phyloP scores from a whole-genome alignment of 2,113 vertebrate genomes.

The Hippoglossus stenolepis region DNA sequence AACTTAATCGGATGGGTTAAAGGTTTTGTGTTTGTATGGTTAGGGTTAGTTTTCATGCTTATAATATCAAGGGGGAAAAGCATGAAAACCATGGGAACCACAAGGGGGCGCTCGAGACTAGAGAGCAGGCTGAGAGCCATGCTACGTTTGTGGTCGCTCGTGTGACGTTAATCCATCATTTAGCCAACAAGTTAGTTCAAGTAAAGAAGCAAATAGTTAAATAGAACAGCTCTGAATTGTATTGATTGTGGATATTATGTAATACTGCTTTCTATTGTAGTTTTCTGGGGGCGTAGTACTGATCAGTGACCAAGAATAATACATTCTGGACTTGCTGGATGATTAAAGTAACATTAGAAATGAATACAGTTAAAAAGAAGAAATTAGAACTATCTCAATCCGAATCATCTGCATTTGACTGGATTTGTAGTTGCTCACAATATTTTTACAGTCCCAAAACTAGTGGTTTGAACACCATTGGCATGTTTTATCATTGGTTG shows the following conservation, averaged over 20 bases:
- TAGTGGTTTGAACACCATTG: background rate
- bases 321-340: too few species aligned
- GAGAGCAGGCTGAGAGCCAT: background rate
- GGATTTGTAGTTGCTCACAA: background rate
- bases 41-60: background rate
- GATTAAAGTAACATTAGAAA: too few species aligned
- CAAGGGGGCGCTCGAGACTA: constrained; percentile 27
- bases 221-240: background rate
- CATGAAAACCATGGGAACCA: background rate
- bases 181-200: background rate
- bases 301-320: too few species aligned
- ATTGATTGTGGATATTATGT: too few species aligned
- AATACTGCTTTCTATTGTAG: too few species aligned
- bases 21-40: background rate
- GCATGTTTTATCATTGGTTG: background rate
- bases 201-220: background rate
- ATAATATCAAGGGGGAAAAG: background rate
- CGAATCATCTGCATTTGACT: background rate
- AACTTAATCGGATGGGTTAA: background rate
- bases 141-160: background rate
- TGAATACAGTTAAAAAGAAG: too few species aligned
- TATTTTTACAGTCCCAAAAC: background rate
- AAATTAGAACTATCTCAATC: too few species aligned
- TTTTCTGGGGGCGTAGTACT: too few species aligned
- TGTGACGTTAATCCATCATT: background rate